Evolutionary conservation across 2,888 invertebrate genomes (phyloP).

Genomic region (Rapana venosa): DNA sequence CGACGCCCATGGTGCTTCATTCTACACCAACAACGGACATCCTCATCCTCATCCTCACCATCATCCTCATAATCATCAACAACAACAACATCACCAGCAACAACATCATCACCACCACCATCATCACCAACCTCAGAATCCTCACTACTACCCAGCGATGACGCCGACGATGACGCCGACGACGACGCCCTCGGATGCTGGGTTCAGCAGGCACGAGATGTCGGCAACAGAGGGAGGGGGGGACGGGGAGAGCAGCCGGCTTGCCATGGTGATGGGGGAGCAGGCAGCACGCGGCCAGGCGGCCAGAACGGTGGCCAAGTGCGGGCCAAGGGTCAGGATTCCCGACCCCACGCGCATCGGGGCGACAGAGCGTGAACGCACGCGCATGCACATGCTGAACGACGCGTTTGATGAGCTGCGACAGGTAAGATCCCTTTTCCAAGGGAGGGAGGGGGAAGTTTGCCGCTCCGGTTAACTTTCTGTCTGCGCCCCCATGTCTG

Average conservation of each 20-base stretch:
- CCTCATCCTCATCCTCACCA: conserved; percentile 33
- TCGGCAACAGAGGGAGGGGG: neutral
- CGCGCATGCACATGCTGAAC: conserved; percentile 78
- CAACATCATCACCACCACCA: conserved; percentile 29
- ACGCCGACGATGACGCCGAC: neutral
- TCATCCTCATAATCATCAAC: conserved; percentile 22
- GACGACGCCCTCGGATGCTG: neutral
- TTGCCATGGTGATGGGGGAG: neutral
- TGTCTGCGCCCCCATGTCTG: neutral
- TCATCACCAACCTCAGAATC: conserved; percentile 12
- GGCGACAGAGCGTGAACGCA: conserved; percentile 75
- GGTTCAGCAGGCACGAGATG: neutral
- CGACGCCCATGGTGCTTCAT: neutral
- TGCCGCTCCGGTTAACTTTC: neutral
- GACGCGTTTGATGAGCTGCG: conserved; percentile 77
- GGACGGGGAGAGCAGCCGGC: neutral
- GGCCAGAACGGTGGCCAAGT: neutral
- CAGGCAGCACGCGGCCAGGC: neutral
- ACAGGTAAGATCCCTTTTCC: conserved; percentile 48
- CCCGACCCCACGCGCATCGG: conserved; percentile 58
- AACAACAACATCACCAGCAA: conserved; percentile 11
- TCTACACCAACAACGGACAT: neutral
- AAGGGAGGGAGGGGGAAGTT: conserved; percentile 57
- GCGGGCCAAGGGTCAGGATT: neutral
- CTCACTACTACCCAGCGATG: conserved; percentile 13